Evolutionary conservation across 2,113 vertebrate species (phyloP).

Genomic region (Apodemus sylvaticus): DNA sequence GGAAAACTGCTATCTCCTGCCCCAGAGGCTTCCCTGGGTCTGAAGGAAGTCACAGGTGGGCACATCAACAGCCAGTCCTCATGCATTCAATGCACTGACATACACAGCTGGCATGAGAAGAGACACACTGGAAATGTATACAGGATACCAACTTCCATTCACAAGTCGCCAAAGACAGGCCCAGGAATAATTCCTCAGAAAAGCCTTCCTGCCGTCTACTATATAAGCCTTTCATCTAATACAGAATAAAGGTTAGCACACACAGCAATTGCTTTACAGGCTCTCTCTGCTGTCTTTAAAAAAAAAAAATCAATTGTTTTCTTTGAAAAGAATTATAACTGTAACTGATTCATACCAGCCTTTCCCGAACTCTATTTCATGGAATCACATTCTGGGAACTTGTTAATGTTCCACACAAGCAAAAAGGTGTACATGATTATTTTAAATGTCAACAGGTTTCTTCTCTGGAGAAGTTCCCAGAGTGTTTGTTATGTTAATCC

Average conservation of each 20-base stretch:
- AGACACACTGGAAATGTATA: neutral
- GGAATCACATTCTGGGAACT: neutral
- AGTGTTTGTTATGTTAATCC: neutral
- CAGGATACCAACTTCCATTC: neutral
- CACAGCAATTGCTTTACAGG: neutral
- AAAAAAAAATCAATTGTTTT: neutral
- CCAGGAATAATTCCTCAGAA: neutral
- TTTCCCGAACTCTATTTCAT: conserved; percentile 36
- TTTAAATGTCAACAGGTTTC: conserved; percentile 9
- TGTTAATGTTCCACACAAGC: neutral
- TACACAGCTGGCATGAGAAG: neutral
- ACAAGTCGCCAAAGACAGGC: neutral
- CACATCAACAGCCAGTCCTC: neutral
- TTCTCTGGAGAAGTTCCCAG: conserved; percentile 28
- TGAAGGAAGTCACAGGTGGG: neutral
- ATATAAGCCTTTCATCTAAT: neutral
- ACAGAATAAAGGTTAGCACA: neutral
- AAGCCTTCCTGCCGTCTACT: neutral
- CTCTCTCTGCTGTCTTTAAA: neutral
- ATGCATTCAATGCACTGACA: neutral
- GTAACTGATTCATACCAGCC: neutral
- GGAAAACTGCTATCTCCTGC: neutral
- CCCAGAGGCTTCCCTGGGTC: neutral
- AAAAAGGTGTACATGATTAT: neutral
- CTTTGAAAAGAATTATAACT: conserved; percentile 35